These are phyloP conservation scores for Drosophila sucinea DNA, from an alignment of 1,140 invertebrate species.

Conservation along the genomic window DNA sequence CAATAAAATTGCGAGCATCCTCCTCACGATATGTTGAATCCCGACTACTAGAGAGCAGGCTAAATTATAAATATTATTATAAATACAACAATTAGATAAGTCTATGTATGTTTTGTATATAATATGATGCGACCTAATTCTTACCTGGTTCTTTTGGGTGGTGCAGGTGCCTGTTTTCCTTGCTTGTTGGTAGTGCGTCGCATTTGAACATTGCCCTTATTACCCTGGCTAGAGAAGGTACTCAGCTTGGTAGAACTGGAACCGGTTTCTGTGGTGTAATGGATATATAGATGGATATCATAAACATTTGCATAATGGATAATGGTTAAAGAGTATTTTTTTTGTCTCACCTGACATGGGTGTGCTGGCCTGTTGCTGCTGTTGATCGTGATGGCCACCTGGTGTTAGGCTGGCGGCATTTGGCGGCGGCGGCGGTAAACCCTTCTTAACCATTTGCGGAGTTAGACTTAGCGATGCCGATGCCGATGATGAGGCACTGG, in stretches of 20 bases:
- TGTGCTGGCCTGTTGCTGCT: conserved; percentile 68
- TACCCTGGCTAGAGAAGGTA: conserved; percentile 86
- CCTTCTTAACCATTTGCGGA: conserved; percentile 89
- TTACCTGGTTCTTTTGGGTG: conserved; percentile 96
- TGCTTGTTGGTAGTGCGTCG: conserved; percentile 93
- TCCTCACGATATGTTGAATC: conserved; percentile 82
- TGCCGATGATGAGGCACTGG: conserved; percentile 60
- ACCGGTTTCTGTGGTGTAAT: conserved; percentile 83
- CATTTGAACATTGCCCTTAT: conserved; percentile 89
- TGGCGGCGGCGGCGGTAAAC: conserved; percentile 83
- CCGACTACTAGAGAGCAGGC: conserved; percentile 90
- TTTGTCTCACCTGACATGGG: conserved; percentile 79
- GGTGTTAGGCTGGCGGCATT: conserved; percentile 42
- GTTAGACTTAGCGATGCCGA: conserved; percentile 85
- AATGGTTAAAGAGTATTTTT: no score
- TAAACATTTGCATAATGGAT: not conserved
- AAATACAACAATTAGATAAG: not conserved
- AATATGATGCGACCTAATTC: not conserved
- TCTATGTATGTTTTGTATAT: not conserved
- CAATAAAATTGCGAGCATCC: conserved; percentile 61
- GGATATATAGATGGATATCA: not conserved
- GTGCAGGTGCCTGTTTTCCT: conserved; percentile 96
- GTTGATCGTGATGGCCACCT: conserved; percentile 65
- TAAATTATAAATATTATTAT: conserved; percentile 71
- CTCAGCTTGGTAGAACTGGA: conserved; percentile 86